Conservation (phyloP, 2,113 vertebrate genomes). For the Larimichthys polyactis region DNA sequence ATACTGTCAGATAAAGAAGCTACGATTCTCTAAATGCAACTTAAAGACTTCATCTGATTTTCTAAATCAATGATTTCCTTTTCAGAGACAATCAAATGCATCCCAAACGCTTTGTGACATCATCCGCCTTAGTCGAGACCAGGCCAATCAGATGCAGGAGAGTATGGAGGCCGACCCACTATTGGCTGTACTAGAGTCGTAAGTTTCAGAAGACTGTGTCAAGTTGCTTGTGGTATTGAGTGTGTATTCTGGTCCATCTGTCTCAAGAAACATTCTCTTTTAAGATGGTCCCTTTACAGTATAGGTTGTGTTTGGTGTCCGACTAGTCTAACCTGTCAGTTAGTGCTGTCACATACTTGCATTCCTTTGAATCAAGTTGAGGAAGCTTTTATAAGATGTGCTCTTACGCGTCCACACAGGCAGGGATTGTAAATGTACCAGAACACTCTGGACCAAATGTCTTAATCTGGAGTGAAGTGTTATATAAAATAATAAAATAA, state of each 20-base stretch:
- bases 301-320: not conserved
- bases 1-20: not conserved
- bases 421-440: not conserved
- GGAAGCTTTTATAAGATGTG: not conserved
- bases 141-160: constrained; percentile 92
- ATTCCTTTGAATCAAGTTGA: not conserved
- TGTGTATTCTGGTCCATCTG: not conserved
- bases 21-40: not conserved
- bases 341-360: not conserved
- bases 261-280: not conserved
- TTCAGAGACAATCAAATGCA: constrained; percentile 96
- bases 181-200: constrained; percentile 93
- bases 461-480: not conserved
- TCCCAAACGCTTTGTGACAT: constrained; percentile 97
- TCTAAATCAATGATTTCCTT: constrained; percentile 15
- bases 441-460: not conserved
- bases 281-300: not conserved
- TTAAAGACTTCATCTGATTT: not conserved
- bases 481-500: not conserved
- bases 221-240: not conserved
- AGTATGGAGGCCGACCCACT: constrained; percentile 90
- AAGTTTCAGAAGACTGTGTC: constrained; percentile 76
- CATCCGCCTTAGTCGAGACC: constrained; percentile 94
- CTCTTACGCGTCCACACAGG: not conserved
- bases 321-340: not conserved